phyloP scores from a whole-genome alignment of 2,888 invertebrate genomes.

The Molanna angustata region DNA sequence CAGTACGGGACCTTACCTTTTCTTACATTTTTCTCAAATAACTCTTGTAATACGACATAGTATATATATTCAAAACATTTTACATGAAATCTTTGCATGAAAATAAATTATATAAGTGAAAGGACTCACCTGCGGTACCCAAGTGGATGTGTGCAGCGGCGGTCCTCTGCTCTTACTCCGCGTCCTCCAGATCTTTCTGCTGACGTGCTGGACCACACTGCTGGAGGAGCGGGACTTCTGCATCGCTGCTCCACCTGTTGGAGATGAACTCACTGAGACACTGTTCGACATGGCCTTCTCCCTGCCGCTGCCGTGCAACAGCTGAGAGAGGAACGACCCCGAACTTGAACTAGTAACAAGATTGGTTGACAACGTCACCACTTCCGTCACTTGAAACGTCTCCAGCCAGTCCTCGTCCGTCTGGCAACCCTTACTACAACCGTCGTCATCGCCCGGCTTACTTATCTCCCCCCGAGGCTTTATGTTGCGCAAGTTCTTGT shows the following conservation, averaged over 20 bases:
- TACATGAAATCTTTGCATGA: too few species aligned
- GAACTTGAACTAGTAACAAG: conserved; percentile 46
- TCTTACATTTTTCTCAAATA: too few species aligned
- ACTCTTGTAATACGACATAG: too few species aligned
- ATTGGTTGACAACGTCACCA: conserved; percentile 53
- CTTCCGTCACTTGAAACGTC: conserved; percentile 44
- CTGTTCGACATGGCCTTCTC: conserved; percentile 34
- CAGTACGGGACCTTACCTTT: too few species aligned
- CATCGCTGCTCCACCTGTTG: conserved; percentile 59
- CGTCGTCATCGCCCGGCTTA: conserved; percentile 76
- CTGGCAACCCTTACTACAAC: conserved; percentile 71
- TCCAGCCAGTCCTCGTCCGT: conserved; percentile 75
- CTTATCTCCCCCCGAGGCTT: conserved; percentile 74
- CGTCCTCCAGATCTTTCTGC: conserved; percentile 82
- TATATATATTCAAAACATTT: too few species aligned
- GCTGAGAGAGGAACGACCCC: conserved; percentile 43
- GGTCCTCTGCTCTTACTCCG: conserved; percentile 73
- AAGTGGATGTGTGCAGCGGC: conserved; percentile 59
- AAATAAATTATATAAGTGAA: neutral
- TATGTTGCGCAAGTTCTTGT: conserved; percentile 78
- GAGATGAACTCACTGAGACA: conserved; percentile 33
- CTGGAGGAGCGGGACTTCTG: conserved; percentile 89
- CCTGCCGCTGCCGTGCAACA: conserved; percentile 45
- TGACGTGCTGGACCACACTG: conserved; percentile 81
- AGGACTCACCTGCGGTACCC: conserved; percentile 83